Evolutionary conservation across 2,797 vertebrate species (phyloP).

Genomic region (Gorsachius magnificus): DNA sequence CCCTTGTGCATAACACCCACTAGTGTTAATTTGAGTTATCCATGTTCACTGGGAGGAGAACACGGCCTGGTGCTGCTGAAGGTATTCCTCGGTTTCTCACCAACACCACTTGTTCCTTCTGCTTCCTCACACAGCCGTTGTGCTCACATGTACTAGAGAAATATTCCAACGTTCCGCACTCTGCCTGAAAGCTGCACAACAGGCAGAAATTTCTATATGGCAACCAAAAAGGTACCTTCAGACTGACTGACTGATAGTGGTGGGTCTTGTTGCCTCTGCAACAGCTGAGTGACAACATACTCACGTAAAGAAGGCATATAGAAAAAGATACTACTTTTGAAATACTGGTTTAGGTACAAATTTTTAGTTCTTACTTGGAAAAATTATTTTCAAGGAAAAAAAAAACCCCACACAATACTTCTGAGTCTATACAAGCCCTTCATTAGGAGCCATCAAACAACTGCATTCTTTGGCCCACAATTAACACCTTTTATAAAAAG

Average conservation of each 20-base stretch:
- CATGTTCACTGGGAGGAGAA: background rate
- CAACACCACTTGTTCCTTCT: background rate
- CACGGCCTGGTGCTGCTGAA: background rate
- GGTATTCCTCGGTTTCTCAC: background rate
- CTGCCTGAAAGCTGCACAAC: background rate
- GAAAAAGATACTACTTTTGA: background rate
- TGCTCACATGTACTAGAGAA: background rate
- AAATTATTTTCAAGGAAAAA: background rate
- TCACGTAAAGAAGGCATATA: background rate
- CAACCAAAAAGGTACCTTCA: background rate
- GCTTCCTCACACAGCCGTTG: background rate
- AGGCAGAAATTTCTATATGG: background rate
- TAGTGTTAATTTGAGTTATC: slow-evolving; percentile 1
- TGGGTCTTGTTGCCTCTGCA: background rate
- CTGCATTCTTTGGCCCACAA: background rate
- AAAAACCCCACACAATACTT: background rate
- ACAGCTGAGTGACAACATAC: background rate
- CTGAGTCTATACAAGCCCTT: background rate
- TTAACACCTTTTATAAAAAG: background rate
- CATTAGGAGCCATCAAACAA: background rate
- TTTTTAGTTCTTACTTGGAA: background rate
- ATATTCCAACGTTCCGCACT: background rate
- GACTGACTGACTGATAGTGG: background rate
- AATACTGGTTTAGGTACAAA: background rate
- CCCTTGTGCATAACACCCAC: background rate